These are phyloP conservation scores for Onychomys leucogaster DNA, from an alignment of 2,797 vertebrate species.

Conservation along the genomic window DNA sequence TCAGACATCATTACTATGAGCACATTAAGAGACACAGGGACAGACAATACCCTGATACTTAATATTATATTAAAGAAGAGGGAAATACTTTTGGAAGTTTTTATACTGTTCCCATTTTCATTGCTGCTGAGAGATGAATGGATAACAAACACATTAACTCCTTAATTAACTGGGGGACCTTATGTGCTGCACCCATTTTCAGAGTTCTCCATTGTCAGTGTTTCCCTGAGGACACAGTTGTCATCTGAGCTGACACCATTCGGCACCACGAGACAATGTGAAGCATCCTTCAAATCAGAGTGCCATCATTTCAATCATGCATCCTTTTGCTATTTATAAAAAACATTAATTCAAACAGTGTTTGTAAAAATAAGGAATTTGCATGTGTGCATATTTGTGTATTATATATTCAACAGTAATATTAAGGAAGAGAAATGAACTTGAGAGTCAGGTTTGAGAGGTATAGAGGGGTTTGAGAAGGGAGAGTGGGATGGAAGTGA, in stretches of 20 bases:
- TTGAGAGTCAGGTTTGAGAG: neutral
- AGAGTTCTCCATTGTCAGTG: neutral
- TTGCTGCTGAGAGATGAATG: neutral
- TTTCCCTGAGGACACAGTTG: neutral
- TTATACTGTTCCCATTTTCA: constrained; percentile 14
- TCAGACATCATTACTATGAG: neutral
- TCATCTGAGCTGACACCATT: neutral
- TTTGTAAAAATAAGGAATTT: neutral
- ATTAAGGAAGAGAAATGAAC: neutral
- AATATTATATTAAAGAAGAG: neutral
- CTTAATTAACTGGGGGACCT: neutral
- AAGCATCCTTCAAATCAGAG: neutral
- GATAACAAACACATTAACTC: neutral
- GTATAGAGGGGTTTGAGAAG: no score
- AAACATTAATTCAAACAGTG: neutral
- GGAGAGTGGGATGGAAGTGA: neutral
- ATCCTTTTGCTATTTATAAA: neutral
- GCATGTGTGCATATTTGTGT: neutral
- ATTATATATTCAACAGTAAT: neutral
- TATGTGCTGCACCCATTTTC: neutral
- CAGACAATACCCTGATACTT: neutral
- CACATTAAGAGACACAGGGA: neutral
- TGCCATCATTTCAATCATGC: neutral
- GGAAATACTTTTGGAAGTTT: neutral
- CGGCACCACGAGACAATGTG: neutral